A percentile compares a stretch with the other conserved stretches of the same genome.
phyloP scores from a whole-genome alignment of 2,888 invertebrate genomes.

The Bellardia bayeri region DNA sequence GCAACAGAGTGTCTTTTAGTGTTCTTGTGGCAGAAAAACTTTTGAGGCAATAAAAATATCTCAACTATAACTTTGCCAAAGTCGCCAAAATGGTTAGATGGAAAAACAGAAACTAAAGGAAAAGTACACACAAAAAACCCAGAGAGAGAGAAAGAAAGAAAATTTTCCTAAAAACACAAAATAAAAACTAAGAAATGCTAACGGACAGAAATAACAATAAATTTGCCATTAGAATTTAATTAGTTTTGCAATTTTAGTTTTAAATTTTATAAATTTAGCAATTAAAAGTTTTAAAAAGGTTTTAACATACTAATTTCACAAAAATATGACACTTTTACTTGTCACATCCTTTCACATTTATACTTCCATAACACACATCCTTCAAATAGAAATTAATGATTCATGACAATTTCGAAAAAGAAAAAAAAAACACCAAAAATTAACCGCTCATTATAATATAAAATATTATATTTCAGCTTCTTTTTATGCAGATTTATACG shows the following conservation, averaged over 20 bases:
- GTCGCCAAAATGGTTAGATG: slow-evolving; percentile 56
- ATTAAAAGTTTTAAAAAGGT: no score
- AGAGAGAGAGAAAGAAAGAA: background rate
- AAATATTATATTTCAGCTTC: background rate
- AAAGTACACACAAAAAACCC: background rate
- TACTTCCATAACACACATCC: slow-evolving; percentile 52
- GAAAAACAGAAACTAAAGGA: slow-evolving; percentile 4
- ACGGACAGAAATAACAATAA: slow-evolving; percentile 36
- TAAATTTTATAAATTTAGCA: no score
- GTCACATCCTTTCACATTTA: background rate
- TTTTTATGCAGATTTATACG: background rate
- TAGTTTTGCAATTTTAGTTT: background rate
- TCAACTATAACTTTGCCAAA: slow-evolving; percentile 66
- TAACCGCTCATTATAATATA: background rate
- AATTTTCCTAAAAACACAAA: background rate
- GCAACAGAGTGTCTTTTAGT: slow-evolving; percentile 68
- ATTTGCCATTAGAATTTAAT: background rate
- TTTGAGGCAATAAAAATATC: slow-evolving; percentile 64
- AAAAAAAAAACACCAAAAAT: background rate
- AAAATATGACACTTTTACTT: no score
- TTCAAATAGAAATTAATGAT: slow-evolving; percentile 56
- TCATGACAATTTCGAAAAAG: slow-evolving; percentile 31
- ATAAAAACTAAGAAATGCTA: background rate
- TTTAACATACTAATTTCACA: no score
- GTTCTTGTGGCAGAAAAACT: slow-evolving; percentile 60